Evolutionary conservation across 1,140 invertebrate genomes (phyloP), one percentile per base, ranked within the genome.

Genomic region (Drosophila seguyi): DNA sequence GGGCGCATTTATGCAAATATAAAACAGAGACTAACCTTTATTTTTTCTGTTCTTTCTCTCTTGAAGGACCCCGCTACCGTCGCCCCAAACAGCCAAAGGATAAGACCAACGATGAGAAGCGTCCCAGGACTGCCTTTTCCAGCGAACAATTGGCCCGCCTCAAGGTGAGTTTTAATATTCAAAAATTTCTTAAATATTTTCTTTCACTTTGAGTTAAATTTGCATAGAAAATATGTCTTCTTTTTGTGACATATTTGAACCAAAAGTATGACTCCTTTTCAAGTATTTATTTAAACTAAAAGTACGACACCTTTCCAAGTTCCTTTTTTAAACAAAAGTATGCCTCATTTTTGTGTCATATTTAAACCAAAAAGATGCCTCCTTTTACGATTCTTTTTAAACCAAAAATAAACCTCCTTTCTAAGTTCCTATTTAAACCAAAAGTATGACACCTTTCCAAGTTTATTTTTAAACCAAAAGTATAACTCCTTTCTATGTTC

Each of bases 121-220:
- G 98, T 73, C 98, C 98, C 1, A 93, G 98, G 50, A 99, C 98
- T 6, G 98, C 98, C 5, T 99, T 99, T 94, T 98, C 97, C 65
- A 95, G 95, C 7, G 97, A 98, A 52, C 98, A 99, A 92, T 94
- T 99, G 85, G 94, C 95, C 1, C 94, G 97, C 72, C 94, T 99
- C 36, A 98, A 98, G 81, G 92, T 93, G 80, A 92, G 87, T 75
- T 68, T 59, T 44, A 6, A 31, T n/a, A 27, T 25, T 11, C n/a
- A 0, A 36, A 47, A 22, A n/a, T n/a, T n/a, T n/a, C n/a, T n/a
- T n/a, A n/a, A n/a, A n/a, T n/a, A n/a, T n/a, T n/a, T n/a, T n/a
- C n/a, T n/a, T n/a, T n/a, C n/a, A n/a, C n/a, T n/a, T n/a, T n/a
- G n/a, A n/a, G n/a, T n/a, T n/a, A n/a, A n/a, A n/a, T n/a, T n/a